A percentile compares a stretch with the other conserved stretches of the same genome.
Evolutionary conservation across 2,888 invertebrate species (phyloP).

Genomic region (Hydriomena furcata): DNA sequence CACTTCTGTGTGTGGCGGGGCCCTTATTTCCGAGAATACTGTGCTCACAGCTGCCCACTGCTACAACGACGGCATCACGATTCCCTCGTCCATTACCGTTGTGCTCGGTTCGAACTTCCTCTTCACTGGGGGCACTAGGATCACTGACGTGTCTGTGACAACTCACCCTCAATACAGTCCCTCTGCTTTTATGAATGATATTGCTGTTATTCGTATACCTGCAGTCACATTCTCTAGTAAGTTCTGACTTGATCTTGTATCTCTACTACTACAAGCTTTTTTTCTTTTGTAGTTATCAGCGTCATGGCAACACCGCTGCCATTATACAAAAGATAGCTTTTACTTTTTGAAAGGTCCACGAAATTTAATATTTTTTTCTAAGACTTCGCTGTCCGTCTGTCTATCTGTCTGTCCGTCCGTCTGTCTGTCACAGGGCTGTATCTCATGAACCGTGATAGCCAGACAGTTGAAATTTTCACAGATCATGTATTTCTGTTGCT

Average conservation of each 20-base stretch:
- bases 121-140: conserved; percentile 51
- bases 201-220: conserved; percentile 45
- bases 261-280: no score
- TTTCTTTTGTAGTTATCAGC: no score
- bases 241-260: conserved; percentile 25
- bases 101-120: conserved; percentile 51
- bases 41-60: conserved; percentile 54
- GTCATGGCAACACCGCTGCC: no score
- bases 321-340: no score
- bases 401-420: no score
- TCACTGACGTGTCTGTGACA: conserved; percentile 36
- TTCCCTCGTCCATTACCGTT: conserved; percentile 42
- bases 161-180: conserved; percentile 49
- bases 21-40: conserved; percentile 43
- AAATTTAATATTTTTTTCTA: no score
- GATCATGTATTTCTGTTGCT: no score
- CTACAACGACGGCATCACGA: conserved; percentile 44
- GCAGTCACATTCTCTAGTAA: conserved; percentile 44
- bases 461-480: no score
- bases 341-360: no score
- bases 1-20: conserved; percentile 50
- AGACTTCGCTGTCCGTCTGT: no score
- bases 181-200: conserved; percentile 45
- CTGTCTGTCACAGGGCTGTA: no score
- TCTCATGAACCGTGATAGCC: no score